A percentile compares a stretch with the other conserved stretches of the same genome.
These are phyloP conservation scores for Fabriciana adippe DNA, from an alignment of 2,888 invertebrate species.

Conservation along the genomic window DNA sequence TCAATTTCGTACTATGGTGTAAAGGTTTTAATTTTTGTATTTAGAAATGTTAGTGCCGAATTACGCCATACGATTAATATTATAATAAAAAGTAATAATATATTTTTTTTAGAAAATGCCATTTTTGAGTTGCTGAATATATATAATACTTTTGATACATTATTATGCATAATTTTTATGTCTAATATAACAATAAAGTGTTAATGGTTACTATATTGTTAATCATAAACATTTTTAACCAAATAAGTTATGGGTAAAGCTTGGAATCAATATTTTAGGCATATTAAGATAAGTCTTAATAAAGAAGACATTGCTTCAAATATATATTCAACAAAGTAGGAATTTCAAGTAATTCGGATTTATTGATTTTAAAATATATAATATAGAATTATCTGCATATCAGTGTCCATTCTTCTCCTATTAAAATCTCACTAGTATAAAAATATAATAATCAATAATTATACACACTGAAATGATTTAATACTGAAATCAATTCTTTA, in stretches of 20 bases:
- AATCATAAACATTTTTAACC: constrained; percentile 33
- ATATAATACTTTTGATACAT: constrained; percentile 41
- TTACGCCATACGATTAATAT: constrained; percentile 42
- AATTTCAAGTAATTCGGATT: too few relatives aligned
- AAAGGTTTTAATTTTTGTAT: constrained; percentile 21
- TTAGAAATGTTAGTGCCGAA: constrained; percentile 37
- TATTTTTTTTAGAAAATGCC: constrained; percentile 42
- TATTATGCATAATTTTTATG: constrained; percentile 46
- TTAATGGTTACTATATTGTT: constrained; percentile 35
- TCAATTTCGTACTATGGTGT: constrained; percentile 7
- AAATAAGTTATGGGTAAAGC: constrained; percentile 37
- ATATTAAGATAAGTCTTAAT: too few relatives aligned
- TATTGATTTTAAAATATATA: too few relatives aligned
- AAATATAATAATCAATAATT: background rate
- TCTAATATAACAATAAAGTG: constrained; percentile 50
- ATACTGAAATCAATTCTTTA: background rate
- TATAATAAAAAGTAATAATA: constrained; percentile 35
- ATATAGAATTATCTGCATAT: too few relatives aligned
- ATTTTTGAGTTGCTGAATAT: constrained; percentile 43
- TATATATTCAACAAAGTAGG: too few relatives aligned
- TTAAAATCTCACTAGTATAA: too few relatives aligned
- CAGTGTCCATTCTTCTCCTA: too few relatives aligned
- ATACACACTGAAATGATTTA: background rate
- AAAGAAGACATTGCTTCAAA: too few relatives aligned
- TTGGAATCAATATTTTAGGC: constrained; percentile 16